phyloP scores from a whole-genome alignment of 2,888 invertebrate species.

The Drosophila merina region DNA sequence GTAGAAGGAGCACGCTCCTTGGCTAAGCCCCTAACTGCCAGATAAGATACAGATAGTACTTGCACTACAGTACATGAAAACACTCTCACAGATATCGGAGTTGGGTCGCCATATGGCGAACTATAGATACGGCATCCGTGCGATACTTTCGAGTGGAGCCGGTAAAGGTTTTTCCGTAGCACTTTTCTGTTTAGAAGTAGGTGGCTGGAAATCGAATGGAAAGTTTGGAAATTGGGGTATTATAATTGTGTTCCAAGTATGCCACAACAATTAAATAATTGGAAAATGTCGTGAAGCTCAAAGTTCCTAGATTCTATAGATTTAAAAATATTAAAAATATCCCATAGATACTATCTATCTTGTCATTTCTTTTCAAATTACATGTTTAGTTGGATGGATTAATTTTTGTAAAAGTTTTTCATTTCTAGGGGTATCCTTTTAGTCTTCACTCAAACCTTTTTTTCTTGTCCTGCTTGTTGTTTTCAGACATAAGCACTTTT shows the following conservation, averaged over 20 bases:
- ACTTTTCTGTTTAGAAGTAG: slow-evolving; percentile 28
- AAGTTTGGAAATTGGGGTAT: not conserved
- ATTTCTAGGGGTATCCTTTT: slow-evolving; percentile 14
- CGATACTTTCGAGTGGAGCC: slow-evolving; percentile 46
- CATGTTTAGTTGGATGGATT: not conserved
- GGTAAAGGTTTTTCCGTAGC: slow-evolving; percentile 33
- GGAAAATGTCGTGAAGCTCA: not conserved
- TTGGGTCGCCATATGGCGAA: slow-evolving; percentile 63
- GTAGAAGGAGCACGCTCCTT: slow-evolving; percentile 28
- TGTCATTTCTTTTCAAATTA: not conserved
- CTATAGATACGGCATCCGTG: slow-evolving; percentile 59
- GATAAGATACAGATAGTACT: slow-evolving; percentile 47
- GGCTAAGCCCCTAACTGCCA: slow-evolving; percentile 45
- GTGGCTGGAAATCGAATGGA: slow-evolving; percentile 5
- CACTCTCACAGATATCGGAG: slow-evolving; percentile 68
- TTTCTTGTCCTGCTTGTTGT: slow-evolving; percentile 59
- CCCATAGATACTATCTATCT: not conserved
- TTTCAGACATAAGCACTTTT: slow-evolving; percentile 50
- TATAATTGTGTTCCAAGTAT: not conserved
- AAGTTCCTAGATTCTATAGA: not conserved
- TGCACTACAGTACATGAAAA: slow-evolving; percentile 58
- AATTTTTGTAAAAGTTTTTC: not conserved
- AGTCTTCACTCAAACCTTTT: slow-evolving; percentile 11
- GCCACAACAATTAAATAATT: no score
- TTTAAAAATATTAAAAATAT: not conserved